Base-by-base conservation (phyloP, 2,797 vertebrate species). In the Diglossa cyanea region DNA sequence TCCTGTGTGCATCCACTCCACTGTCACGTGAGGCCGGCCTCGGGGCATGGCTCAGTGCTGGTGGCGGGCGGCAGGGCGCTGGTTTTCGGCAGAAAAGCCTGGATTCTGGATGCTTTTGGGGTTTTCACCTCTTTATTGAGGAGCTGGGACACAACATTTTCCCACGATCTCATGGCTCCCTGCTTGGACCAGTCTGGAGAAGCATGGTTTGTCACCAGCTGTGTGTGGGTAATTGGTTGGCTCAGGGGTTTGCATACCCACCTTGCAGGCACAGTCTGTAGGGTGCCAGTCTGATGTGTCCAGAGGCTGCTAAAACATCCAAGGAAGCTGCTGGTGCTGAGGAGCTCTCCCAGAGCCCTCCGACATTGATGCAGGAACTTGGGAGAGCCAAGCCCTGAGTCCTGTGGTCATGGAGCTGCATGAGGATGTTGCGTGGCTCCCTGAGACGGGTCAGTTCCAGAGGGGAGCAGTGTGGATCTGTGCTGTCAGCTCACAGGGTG, bases 1-100 rank as follows among this genome's bases (percentile, higher is more conserved):
- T 95, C 50, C 95, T 16, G 72, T 93, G 68, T 90, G 85, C 95
- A 91, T 82, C 92, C 94, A 54, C 93, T 91, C 83, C 72, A 24
- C 75, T 0, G 9, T 93, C 93, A 96, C 61, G 61, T 93, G 94
- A 60, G 87, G 68, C 76, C 0, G 2, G 93, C 94, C 3, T 8
- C 20, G 7, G 92, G 95, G 90, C 90, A 95, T 1, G 0, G 90
- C 86, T 81, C 11, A 18, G 37, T 60, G 92, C 25, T 68, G 68
- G 79, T 77, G 77, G 85, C 92, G 9, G 14, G 71, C 1, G 0
- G 68, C 11, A 8, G 6, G 0, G 37, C 0, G 0, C 80, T 93
- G 57, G 8, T 13, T 82, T 78, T 82, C 0, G 0, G 63, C 28
- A 55, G 87, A 25, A 58, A 31, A 82, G 31, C 1, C 1, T 54